Conservation (phyloP, 2,113 vertebrate genomes). For the Tursiops truncatus region DNA sequence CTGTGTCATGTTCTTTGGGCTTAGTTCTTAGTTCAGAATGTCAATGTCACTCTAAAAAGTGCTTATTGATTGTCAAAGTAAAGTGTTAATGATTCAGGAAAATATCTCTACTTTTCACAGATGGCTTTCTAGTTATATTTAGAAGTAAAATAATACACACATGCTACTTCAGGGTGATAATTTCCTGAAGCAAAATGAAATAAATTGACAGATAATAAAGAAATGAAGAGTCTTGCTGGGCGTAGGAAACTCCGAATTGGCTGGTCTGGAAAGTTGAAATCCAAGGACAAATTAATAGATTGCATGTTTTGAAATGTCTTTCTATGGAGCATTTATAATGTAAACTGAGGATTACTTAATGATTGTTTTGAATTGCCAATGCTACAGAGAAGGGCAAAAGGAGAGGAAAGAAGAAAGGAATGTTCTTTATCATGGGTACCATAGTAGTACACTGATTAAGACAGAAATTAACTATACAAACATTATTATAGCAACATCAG, state of each 20-base stretch:
- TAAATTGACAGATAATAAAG: neutral
- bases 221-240: neutral
- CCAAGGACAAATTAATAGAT: neutral
- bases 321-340: neutral
- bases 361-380: neutral
- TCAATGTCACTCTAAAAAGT: neutral
- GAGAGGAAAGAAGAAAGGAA: neutral
- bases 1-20: neutral
- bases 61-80: neutral
- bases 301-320: neutral
- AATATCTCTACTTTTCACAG: neutral
- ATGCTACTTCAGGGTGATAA: neutral
- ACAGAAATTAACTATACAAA: conserved; percentile 7
- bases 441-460: neutral
- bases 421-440: neutral
- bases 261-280: neutral
- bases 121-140: neutral
- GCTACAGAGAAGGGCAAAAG: neutral
- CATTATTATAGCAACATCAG: neutral
- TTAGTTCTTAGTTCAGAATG: neutral
- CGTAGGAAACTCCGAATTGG: neutral
- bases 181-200: neutral
- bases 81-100: neutral
- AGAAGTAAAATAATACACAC: conserved; percentile 21
- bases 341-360: neutral